A percentile compares a stretch with the other conserved stretches of the same genome.
Conservation (phyloP, 2,888 invertebrate species). For the Portevinia maculata region DNA sequence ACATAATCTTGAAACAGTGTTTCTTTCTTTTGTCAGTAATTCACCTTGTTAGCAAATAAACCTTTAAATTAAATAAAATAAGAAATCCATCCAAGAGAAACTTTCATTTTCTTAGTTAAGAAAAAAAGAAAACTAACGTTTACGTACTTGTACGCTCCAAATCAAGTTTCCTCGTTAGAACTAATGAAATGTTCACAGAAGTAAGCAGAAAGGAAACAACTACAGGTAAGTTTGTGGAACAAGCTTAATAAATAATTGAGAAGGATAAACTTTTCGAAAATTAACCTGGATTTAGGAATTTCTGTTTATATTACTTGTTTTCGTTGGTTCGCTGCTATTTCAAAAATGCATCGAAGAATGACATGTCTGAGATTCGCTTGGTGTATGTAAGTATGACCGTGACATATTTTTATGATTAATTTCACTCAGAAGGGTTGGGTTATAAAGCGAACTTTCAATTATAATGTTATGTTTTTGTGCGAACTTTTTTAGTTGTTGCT, state of each 20-base stretch:
- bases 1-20: not conserved
- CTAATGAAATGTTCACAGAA: constrained; percentile 47
- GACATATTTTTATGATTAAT: not conserved
- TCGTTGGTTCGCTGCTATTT: not conserved
- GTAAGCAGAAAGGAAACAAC: constrained; percentile 11
- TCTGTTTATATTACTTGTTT: not conserved
- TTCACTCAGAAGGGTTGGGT: not conserved
- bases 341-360: not conserved
- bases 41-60: not conserved
- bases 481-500: no score
- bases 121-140: not conserved
- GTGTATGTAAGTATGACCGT: not conserved
- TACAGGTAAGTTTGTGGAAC: constrained; percentile 29
- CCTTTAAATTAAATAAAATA: constrained; percentile 21
- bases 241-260: constrained; percentile 36
- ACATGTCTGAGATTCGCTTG: not conserved
- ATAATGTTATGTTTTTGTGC: not conserved
- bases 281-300: not conserved
- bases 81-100: constrained; percentile 9
- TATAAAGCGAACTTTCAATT: not conserved
- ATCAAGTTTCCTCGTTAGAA: constrained; percentile 39
- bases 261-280: constrained; percentile 31
- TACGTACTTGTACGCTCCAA: not conserved
- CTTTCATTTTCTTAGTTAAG: constrained; percentile 1
- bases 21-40: not conserved